These are phyloP conservation scores for Alethe castanea DNA, from an alignment of 2,113 vertebrate genomes.

Conservation along the genomic window DNA sequence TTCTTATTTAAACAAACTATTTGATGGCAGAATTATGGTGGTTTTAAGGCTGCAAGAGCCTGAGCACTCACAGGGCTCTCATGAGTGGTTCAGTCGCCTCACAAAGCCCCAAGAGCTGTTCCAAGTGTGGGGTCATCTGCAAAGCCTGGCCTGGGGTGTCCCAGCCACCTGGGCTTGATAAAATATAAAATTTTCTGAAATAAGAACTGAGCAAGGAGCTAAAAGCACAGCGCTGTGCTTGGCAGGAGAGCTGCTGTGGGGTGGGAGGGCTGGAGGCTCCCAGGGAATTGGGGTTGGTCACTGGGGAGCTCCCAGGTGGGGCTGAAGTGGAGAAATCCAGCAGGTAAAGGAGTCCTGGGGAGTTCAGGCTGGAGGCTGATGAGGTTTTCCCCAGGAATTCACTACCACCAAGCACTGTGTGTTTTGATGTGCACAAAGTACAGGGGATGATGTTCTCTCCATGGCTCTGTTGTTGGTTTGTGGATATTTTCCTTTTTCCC, in stretches of 20 bases:
- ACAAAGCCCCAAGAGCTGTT: neutral
- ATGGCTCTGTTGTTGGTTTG: neutral
- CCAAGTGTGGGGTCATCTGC: neutral
- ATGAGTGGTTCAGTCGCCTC: neutral
- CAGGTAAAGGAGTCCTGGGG: neutral
- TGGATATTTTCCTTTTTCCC: neutral
- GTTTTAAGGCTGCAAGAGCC: neutral
- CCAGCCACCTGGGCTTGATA: neutral
- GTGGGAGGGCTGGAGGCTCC: neutral
- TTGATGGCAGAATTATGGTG: slow-evolving; percentile 12
- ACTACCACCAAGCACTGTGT: accelerated
- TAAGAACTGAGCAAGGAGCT: neutral
- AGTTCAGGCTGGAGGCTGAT: neutral
- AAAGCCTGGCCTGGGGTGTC: neutral
- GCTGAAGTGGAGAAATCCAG: neutral
- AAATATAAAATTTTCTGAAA: neutral
- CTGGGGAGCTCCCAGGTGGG: neutral
- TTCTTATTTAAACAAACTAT: slow-evolving; percentile 33
- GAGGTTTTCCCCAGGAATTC: neutral
- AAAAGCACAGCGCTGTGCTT: neutral
- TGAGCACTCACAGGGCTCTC: neutral
- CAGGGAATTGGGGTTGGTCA: accelerated
- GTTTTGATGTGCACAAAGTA: accelerated
- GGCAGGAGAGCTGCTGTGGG: neutral
- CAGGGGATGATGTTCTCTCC: neutral